These are phyloP conservation scores for Fundulus diaphanus DNA, from an alignment of 2,797 vertebrate genomes.

Conservation along the genomic window DNA sequence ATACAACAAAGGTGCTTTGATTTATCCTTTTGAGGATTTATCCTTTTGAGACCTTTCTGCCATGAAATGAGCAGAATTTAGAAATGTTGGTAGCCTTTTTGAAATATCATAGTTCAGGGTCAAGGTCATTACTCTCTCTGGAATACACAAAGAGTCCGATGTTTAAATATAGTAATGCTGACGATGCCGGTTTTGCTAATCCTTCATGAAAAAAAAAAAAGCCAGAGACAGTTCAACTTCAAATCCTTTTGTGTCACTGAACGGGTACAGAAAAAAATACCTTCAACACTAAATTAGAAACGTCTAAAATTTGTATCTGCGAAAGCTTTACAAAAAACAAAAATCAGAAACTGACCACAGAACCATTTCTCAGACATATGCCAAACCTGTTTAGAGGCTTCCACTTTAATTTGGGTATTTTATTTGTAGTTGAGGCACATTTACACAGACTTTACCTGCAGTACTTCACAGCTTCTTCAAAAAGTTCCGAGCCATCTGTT, in stretches of 20 bases:
- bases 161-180: background rate
- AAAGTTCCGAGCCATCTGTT: constrained; percentile 86
- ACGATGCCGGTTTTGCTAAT: background rate
- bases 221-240: background rate
- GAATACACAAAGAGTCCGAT: background rate
- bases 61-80: background rate
- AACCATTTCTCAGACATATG: background rate
- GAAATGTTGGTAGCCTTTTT: background rate
- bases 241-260: background rate
- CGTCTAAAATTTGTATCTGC: too few species aligned
- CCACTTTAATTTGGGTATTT: background rate
- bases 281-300: too few species aligned
- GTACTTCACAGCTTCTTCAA: constrained; percentile 86
- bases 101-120: background rate
- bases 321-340: background rate
- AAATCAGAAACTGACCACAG: background rate
- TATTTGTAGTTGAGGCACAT: background rate
- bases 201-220: background rate
- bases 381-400: background rate
- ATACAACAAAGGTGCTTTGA: too few species aligned
- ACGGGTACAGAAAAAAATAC: too few species aligned
- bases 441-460: constrained; percentile 82
- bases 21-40: too few species aligned
- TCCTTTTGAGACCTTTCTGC: too few species aligned
- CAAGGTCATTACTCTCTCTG: background rate